A percentile compares a stretch with the other conserved stretches of the same genome.
Evolutionary conservation across 2,888 invertebrate species (phyloP).

Genomic region (Ligdia adustata): DNA sequence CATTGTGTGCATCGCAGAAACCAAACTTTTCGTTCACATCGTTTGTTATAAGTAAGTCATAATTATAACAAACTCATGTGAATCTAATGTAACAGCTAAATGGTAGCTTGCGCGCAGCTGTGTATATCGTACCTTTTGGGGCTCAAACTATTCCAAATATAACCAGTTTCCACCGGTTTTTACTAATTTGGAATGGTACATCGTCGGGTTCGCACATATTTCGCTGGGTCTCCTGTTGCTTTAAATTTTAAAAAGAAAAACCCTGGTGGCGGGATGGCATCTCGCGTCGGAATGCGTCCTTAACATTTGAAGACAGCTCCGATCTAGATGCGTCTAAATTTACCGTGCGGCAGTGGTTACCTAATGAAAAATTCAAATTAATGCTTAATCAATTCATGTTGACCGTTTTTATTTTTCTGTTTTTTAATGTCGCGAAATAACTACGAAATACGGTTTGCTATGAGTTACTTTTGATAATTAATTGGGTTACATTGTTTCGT

Average conservation of each 20-base stretch:
- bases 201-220: constrained; percentile 55
- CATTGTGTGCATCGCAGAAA: constrained; percentile 22
- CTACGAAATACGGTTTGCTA: too few species aligned
- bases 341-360: constrained; percentile 57
- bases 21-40: constrained; percentile 16
- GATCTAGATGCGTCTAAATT: constrained; percentile 46
- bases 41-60: constrained; percentile 6
- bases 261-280: constrained; percentile 75
- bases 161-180: constrained; percentile 22
- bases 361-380: constrained; percentile 10
- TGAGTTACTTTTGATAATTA: too few species aligned
- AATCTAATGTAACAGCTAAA: constrained; percentile 69
- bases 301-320: constrained; percentile 36
- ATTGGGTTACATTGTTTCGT: too few species aligned
- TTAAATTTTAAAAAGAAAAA: constrained; percentile 58
- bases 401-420: too few species aligned
- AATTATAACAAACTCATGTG: constrained; percentile 21
- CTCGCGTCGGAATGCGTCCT: constrained; percentile 33
- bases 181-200: constrained; percentile 51
- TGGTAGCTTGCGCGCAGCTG: constrained; percentile 78
- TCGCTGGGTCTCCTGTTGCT: constrained; percentile 63
- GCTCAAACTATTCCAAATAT: constrained; percentile 62
- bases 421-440: too few species aligned
- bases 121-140: constrained; percentile 77
- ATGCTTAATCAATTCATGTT: too few species aligned